Evolutionary conservation across 2,797 vertebrate genomes (phyloP).

Genomic region (Anas acuta): DNA sequence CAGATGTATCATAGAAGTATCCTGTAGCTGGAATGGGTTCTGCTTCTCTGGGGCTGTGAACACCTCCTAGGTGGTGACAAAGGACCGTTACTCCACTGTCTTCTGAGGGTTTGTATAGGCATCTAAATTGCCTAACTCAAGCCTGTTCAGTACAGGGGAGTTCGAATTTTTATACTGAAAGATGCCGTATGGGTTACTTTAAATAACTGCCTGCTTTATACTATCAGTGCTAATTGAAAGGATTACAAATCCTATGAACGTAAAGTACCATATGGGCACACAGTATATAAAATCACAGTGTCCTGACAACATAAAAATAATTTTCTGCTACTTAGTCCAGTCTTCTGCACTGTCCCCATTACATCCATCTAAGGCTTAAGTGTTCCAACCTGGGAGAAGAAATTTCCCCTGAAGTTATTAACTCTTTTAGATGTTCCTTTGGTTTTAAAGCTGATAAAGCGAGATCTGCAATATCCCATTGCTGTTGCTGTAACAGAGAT

Average conservation of each 20-base stretch:
- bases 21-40: background rate
- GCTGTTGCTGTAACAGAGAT: background rate
- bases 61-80: background rate
- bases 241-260: slow-evolving; percentile 44
- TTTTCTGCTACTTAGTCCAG: slow-evolving; percentile 34
- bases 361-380: slow-evolving; percentile 3
- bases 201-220: slow-evolving; percentile 49
- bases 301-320: slow-evolving; percentile 68
- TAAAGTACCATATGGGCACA: slow-evolving; percentile 60
- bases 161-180: background rate
- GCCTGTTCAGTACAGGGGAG: background rate
- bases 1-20: rapidly evolving
- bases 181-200: slow-evolving; percentile 49
- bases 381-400: background rate
- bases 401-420: background rate
- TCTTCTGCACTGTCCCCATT: slow-evolving; percentile 29
- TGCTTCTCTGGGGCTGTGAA: background rate
- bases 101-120: background rate
- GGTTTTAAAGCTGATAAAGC: background rate
- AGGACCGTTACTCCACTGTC: background rate
- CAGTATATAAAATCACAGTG: slow-evolving; percentile 48
- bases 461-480: background rate
- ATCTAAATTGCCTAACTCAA: background rate
- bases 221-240: slow-evolving; percentile 55
- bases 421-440: no score